phyloP scores from a whole-genome alignment of 2,797 vertebrate species.

The Pelodytes ibericus region DNA sequence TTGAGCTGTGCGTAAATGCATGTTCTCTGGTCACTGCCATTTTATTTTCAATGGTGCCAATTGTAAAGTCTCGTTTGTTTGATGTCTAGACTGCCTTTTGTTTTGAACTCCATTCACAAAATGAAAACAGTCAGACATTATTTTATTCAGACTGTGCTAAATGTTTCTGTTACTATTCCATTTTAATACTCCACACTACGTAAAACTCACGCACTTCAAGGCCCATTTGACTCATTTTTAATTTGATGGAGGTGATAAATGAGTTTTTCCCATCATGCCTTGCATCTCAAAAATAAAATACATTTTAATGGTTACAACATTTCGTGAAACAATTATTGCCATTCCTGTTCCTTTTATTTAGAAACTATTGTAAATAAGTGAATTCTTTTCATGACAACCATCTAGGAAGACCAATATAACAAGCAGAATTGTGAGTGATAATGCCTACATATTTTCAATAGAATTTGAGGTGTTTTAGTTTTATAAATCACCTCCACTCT shows the following conservation, averaged over 20 bases:
- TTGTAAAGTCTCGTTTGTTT: not conserved
- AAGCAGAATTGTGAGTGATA: not conserved
- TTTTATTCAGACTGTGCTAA: not conserved
- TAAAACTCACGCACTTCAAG: not conserved
- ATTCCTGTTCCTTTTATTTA: not conserved
- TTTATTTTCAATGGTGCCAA: not conserved
- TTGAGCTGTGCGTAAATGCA: not conserved
- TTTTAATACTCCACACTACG: not conserved
- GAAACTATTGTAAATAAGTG: no score
- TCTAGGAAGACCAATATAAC: not conserved
- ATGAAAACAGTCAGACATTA: not conserved
- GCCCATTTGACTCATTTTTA: not conserved
- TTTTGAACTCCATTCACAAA: not conserved
- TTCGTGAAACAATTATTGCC: not conserved
- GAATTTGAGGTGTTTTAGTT: not conserved
- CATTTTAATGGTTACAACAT: not conserved
- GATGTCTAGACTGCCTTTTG: not conserved
- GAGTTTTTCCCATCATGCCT: not conserved
- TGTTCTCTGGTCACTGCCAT: no score
- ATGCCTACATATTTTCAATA: not conserved
- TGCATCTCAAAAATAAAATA: conserved; percentile 1
- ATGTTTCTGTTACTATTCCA: not conserved
- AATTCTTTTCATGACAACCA: not conserved
- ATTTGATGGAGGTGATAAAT: not conserved
- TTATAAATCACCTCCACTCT: not conserved